Percentiles rank a stretch among this genome's conserved stretches.
These are phyloP conservation scores for Irena cyanogastra DNA, from an alignment of 2,113 vertebrate genomes.

Conservation along the genomic window DNA sequence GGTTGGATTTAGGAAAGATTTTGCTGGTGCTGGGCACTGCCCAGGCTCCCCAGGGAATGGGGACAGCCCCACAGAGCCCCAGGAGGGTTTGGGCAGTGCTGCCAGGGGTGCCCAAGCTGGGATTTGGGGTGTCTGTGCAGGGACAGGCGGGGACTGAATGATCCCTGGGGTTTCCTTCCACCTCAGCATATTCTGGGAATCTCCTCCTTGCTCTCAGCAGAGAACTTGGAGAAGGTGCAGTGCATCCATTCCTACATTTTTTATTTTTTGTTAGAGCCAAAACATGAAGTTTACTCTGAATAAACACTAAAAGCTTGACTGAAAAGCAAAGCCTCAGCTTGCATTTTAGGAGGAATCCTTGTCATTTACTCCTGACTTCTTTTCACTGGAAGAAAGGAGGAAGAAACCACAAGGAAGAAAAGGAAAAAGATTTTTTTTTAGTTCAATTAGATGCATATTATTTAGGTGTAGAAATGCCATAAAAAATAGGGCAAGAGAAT, in stretches of 20 bases:
- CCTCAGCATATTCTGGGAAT: not conserved
- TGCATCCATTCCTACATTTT: not conserved
- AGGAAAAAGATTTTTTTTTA: not conserved
- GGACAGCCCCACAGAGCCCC: not conserved
- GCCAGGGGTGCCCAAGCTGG: not conserved
- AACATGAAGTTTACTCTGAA: not conserved
- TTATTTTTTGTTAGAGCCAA: not conserved
- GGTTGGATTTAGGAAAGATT: not conserved
- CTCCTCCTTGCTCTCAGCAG: not conserved
- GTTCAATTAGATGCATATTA: not conserved
- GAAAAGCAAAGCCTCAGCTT: not conserved
- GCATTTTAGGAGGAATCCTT: not conserved
- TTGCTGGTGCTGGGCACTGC: not conserved
- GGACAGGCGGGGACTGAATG: rapidly evolving
- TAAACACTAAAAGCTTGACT: not conserved
- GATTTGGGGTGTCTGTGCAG: not conserved
- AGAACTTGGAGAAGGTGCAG: rapidly evolving
- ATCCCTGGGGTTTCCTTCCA: not conserved
- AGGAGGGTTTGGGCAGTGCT: not conserved
- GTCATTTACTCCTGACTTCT: not conserved
- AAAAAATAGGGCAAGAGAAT: not conserved
- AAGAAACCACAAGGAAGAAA: not conserved
- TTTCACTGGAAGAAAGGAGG: not conserved
- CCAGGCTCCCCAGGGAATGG: not conserved
- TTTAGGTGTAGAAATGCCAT: not conserved